Percentiles rank a stretch among this genome's conserved stretches.
phyloP scores from a whole-genome alignment of 2,888 invertebrate genomes.

The Trissolcus brochymenae region DNA sequence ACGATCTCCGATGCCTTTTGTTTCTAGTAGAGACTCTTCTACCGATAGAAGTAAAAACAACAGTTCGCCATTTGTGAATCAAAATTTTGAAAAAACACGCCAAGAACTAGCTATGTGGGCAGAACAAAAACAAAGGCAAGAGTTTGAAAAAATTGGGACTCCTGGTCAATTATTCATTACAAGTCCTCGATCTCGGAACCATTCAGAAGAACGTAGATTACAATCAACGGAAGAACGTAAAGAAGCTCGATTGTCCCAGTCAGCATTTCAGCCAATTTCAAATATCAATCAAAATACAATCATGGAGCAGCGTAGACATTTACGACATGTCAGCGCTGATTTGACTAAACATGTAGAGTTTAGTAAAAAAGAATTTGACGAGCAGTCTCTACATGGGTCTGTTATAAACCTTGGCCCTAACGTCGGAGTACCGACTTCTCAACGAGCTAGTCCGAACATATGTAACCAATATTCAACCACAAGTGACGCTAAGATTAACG shows the following conservation, averaged over 20 bases:
- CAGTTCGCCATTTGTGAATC: constrained; percentile 69
- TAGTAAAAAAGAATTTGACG: constrained; percentile 72
- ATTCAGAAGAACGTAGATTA: constrained; percentile 68
- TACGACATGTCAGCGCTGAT: constrained; percentile 74
- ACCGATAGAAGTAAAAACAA: constrained; percentile 71
- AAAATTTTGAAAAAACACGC: constrained; percentile 73
- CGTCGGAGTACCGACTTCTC: constrained; percentile 62
- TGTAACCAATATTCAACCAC: constrained; percentile 71
- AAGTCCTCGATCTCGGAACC: constrained; percentile 71
- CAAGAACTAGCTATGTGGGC: constrained; percentile 74
- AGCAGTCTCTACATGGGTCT: constrained; percentile 72
- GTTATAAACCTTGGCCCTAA: constrained; percentile 70
- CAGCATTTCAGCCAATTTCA: constrained; percentile 73
- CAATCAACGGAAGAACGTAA: constrained; percentile 66
- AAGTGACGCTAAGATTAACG: constrained; percentile 70
- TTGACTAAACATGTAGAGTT: constrained; percentile 74
- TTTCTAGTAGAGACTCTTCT: constrained; percentile 70
- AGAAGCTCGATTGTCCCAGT: constrained; percentile 68
- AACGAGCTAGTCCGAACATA: constrained; percentile 71
- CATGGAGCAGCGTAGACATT: constrained; percentile 73
- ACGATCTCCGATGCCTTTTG: constrained; percentile 73
- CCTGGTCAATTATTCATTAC: constrained; percentile 68
- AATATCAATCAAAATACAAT: constrained; percentile 73
- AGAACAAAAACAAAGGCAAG: constrained; percentile 73
- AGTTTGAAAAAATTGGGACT: constrained; percentile 68